phyloP scores from a whole-genome alignment of 2,113 vertebrate species.

The Buteo buteo region DNA sequence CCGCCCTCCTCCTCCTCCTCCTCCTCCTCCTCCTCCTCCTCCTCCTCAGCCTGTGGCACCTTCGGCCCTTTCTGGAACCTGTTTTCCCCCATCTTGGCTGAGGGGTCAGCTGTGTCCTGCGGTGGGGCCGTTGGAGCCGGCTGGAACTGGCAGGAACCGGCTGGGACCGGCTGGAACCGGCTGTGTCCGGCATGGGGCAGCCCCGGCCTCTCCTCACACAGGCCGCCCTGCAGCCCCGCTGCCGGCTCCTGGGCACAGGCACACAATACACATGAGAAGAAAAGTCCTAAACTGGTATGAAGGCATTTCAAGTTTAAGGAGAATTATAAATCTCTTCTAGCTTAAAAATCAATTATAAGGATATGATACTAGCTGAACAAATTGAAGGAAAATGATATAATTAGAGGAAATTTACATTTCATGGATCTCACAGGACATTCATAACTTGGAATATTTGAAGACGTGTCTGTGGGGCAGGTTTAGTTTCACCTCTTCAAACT shows the following conservation, averaged over 20 bases:
- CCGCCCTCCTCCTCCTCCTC: no score
- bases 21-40: no score
- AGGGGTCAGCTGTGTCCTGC: no score
- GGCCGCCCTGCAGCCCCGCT: neutral
- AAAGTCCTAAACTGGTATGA: neutral
- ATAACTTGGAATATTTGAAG: neutral
- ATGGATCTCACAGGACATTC: neutral
- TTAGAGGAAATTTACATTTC: neutral
- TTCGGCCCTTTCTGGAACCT: no score
- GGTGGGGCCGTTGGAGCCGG: no score
- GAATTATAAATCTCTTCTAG: neutral
- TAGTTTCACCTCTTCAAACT: neutral
- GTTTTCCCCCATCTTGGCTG: no score
- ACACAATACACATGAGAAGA: neutral
- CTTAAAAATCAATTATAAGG: neutral
- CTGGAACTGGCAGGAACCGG: no score
- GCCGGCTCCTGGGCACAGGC: rapidly evolving
- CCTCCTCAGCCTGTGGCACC: no score
- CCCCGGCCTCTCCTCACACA: neutral
- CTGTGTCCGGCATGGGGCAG: no score
- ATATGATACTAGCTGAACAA: neutral
- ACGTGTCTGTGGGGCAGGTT: neutral
- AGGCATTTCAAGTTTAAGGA: neutral
- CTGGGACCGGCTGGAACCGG: no score
- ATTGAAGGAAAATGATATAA: neutral